Evolutionary conservation across 2,888 invertebrate genomes (phyloP), one percentile per base, ranked within the genome.

Genomic region (Melipona bicolor): DNA sequence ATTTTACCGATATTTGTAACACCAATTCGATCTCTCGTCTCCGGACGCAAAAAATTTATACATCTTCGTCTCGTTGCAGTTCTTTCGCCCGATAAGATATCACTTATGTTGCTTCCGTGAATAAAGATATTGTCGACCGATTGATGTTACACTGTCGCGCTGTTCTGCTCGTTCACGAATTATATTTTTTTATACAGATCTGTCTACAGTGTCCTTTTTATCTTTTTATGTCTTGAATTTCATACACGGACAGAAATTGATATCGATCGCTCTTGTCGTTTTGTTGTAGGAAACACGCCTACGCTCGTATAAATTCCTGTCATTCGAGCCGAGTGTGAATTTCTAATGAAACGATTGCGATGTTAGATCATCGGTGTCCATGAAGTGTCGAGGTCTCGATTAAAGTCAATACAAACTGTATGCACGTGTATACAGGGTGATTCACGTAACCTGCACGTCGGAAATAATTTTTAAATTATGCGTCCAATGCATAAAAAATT

Each of bases 71-170:
- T 24, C 71, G 52, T 21, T 52, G 50, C 59, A 50, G n/a, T 56
- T 76, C 56, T 62, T 76, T 77, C 50, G 27, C 49, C 15, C 19
- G 76, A 83, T 83, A 83, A 67, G 64, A 11, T 83, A 83, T 83
- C 81, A 36, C 36, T 36, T 1, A 17, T 24, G 27, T 27, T 27
- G 64, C 76, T 83, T 83, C 83, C 83, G 81, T 59, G 27, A 64
- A 69, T 72, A 69, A 64, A 59, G 81, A 83, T 81, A 83, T 68
- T 73, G 67, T 73, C 54, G 52, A n/a, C 72, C 50, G 36, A 49
- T 77, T 59, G 71, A 72, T 32, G 61, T 50, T 21, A 61, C 17
- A 62, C 54, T 27, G 17, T 50, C 54, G 32, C 32, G 17, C 15
- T 27, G 4, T 56, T 32, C 24, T 2, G 6, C 4, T 43, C 17